A percentile compares a stretch with the other conserved stretches of the same genome.
Evolutionary conservation across 2,113 vertebrate species (phyloP).

Genomic region (Toxotes chatareus): DNA sequence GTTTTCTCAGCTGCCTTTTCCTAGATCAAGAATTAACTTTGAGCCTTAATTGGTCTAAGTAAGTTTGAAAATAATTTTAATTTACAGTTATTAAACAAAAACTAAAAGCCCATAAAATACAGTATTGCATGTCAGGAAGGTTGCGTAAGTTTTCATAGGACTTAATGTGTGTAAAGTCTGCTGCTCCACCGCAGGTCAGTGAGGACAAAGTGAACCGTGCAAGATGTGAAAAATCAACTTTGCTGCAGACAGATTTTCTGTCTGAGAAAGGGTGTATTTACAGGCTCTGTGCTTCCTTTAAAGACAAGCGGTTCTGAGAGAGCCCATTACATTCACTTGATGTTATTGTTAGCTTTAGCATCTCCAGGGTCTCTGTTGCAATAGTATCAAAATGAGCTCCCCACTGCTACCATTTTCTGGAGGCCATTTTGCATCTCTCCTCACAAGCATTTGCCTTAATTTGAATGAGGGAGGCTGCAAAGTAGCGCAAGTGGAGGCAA

Average conservation of each 20-base stretch:
- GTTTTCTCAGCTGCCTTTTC: too few species aligned
- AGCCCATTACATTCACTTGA: conserved; percentile 34
- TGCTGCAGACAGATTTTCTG: conserved; percentile 19
- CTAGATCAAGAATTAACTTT: background rate
- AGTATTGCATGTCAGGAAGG: background rate
- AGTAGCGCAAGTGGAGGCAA: conserved; percentile 50
- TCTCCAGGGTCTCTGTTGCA: conserved; percentile 37
- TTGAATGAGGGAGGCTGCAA: conserved; percentile 28
- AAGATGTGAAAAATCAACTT: background rate
- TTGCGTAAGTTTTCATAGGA: background rate
- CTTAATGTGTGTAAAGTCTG: background rate
- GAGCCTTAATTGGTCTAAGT: background rate
- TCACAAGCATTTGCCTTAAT: conserved; percentile 36
- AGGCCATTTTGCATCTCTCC: conserved; percentile 53
- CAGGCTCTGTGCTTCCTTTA: conserved; percentile 12
- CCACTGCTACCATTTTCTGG: conserved; percentile 28
- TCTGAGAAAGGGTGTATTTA: conserved; percentile 30
- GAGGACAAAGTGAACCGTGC: background rate
- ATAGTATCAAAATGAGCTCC: conserved; percentile 40
- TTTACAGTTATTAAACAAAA: background rate
- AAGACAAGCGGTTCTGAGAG: conserved; percentile 21
- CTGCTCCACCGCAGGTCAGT: background rate
- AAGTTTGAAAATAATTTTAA: background rate
- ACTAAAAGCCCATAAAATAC: background rate
- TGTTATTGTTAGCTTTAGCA: conserved; percentile 55